Evolutionary conservation across 2,888 invertebrate genomes (phyloP).

Genomic region (Julus scanicus): DNA sequence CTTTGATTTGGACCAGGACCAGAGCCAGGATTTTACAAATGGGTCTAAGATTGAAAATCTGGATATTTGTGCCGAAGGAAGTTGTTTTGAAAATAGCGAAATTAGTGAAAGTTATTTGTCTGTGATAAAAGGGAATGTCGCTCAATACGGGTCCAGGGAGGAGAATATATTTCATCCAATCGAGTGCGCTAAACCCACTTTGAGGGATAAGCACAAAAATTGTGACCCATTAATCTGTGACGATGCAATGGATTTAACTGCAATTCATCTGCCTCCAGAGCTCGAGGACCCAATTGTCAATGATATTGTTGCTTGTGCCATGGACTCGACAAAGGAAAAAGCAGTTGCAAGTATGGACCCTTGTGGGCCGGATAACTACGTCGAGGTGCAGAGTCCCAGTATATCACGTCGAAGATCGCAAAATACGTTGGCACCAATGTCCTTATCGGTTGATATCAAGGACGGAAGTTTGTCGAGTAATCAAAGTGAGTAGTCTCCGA

Average conservation of each 20-base stretch:
- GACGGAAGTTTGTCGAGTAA: slow-evolving; percentile 10
- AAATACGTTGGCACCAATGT: neutral
- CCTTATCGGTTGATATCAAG: neutral
- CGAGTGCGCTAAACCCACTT: neutral
- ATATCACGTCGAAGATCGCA: neutral
- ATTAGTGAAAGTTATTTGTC: neutral
- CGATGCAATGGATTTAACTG: neutral
- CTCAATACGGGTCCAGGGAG: neutral
- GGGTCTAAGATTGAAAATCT: too few species aligned
- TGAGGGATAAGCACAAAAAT: neutral
- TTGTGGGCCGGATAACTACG: neutral
- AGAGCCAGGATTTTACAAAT: neutral
- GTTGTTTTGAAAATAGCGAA: neutral
- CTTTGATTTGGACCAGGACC: neutral
- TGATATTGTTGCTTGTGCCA: neutral
- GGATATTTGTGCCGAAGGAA: neutral
- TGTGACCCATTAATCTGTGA: neutral
- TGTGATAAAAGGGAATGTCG: neutral
- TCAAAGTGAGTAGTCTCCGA: neutral
- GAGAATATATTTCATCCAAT: neutral
- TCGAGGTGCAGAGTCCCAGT: neutral
- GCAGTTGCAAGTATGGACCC: neutral
- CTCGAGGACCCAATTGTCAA: neutral
- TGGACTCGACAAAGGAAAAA: neutral
- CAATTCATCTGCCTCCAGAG: neutral